Percentiles rank a stretch among this genome's conserved stretches.
Conservation (phyloP, 2,113 vertebrate genomes). For the Thalassarche chlororhynchos region DNA sequence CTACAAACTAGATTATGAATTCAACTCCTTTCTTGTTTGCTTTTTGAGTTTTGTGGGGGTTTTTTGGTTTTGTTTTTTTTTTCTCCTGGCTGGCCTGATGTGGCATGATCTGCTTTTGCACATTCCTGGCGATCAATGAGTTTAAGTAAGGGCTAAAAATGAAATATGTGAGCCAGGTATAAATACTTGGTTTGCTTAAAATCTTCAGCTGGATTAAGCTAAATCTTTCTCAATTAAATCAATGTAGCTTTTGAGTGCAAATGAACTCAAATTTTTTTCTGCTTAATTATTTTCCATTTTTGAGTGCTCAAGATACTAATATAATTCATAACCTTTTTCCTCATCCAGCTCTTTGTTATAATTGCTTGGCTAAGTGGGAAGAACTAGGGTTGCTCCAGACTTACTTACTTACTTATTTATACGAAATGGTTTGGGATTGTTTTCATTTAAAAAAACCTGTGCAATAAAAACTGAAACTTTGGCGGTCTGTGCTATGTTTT, state of each 20-base stretch:
- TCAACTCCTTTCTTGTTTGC: neutral
- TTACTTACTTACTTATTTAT: neutral
- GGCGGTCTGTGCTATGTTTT: neutral
- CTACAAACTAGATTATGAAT: neutral
- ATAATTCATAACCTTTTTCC: neutral
- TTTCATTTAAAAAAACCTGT: neutral
- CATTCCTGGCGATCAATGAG: neutral
- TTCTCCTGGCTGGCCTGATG: neutral
- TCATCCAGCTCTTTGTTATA: neutral
- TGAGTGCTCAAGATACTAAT: neutral
- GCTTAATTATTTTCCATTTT: neutral
- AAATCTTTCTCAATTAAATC: neutral
- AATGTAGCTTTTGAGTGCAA: neutral
- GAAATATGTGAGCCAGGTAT: neutral
- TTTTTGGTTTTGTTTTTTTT: neutral
- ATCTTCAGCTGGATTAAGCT: neutral
- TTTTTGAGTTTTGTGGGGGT: neutral
- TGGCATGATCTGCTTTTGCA: neutral
- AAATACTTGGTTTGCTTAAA: neutral
- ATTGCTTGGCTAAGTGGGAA: neutral
- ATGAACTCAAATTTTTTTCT: neutral
- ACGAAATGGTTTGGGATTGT: neutral
- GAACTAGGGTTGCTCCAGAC: neutral
- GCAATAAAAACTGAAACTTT: neutral
- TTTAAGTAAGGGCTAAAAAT: neutral